A percentile compares a stretch with the other conserved stretches of the same genome.
Evolutionary conservation across 2,888 invertebrate species (phyloP).

Genomic region (Timandra comae): DNA sequence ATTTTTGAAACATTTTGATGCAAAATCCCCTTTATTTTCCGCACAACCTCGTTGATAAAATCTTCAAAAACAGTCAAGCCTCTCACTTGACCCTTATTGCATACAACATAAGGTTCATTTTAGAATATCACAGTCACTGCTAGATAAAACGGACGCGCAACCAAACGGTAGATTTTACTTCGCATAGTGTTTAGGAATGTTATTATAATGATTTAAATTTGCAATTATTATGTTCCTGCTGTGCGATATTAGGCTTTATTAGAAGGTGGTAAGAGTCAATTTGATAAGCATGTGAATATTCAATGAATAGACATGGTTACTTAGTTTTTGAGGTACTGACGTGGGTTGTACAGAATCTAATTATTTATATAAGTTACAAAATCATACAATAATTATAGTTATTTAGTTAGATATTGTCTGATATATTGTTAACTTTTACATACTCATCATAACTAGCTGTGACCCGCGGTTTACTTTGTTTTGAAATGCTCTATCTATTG

Average conservation of each 20-base stretch:
- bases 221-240: conserved; percentile 9
- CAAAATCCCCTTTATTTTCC: conserved; percentile 33
- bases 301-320: not conserved
- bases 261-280: not conserved
- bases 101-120: conserved; percentile 16
- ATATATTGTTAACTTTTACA: too few relatives aligned
- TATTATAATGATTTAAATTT: conserved; percentile 25
- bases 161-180: conserved; percentile 24
- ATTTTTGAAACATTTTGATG: conserved; percentile 25
- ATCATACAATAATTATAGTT: too few relatives aligned
- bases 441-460: too few relatives aligned
- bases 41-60: conserved; percentile 43
- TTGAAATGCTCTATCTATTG: too few relatives aligned
- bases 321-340: not conserved
- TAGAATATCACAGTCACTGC: conserved; percentile 17
- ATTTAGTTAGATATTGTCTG: too few relatives aligned
- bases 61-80: conserved; percentile 22
- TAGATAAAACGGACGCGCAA: conserved; percentile 19
- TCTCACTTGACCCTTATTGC: conserved; percentile 14
- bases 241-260: conserved; percentile 7
- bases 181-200: conserved; percentile 27
- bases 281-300: not conserved
- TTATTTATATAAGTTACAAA: too few relatives aligned
- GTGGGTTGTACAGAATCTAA: too few relatives aligned
- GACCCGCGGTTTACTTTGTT: too few relatives aligned